A percentile compares a stretch with the other conserved stretches of the same genome.
Conservation (phyloP, 1,140 invertebrate genomes). For the Aphis craccivora region DNA sequence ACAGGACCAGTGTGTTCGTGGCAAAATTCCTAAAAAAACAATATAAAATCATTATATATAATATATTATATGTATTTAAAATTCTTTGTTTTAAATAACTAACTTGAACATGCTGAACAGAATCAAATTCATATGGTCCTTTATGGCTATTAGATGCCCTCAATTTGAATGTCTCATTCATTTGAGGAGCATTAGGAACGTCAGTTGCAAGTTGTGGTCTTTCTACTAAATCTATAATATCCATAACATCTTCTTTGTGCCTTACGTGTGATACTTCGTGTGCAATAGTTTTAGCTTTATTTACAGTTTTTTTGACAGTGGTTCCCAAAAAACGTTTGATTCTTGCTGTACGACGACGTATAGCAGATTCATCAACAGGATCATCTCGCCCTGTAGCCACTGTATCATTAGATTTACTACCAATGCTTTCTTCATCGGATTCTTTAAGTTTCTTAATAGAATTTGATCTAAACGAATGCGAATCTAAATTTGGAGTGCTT, state of each 20-base stretch:
- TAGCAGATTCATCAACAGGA: constrained; percentile 64
- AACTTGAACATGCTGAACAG: constrained; percentile 75
- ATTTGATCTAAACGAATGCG: constrained; percentile 40
- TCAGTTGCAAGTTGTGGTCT: constrained; percentile 39
- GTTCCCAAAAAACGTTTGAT: constrained; percentile 86
- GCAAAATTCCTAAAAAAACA: constrained; percentile 71
- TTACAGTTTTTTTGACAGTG: constrained; percentile 86
- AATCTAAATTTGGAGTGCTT: constrained; percentile 75
- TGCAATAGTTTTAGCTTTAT: constrained; percentile 88
- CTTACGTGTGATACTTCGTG: constrained; percentile 80
- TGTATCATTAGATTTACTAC: constrained; percentile 72
- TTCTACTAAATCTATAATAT: constrained; percentile 83
- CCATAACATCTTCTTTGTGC: constrained; percentile 84
- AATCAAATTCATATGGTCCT: constrained; percentile 94
- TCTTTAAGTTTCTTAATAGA: constrained; percentile 71
- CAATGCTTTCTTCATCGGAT: constrained; percentile 86
- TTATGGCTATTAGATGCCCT: constrained; percentile 95
- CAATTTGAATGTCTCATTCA: constrained; percentile 86
- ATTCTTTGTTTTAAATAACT: constrained; percentile 24
- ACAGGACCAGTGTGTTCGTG: constrained; percentile 90
- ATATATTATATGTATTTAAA: neutral
- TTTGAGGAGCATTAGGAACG: constrained; percentile 59
- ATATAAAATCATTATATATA: neutral
- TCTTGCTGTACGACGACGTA: constrained; percentile 70
- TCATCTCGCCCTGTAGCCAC: constrained; percentile 68